These are phyloP conservation scores for Latrodectus elegans DNA, from an alignment of 2,888 invertebrate species.

Conservation along the genomic window DNA sequence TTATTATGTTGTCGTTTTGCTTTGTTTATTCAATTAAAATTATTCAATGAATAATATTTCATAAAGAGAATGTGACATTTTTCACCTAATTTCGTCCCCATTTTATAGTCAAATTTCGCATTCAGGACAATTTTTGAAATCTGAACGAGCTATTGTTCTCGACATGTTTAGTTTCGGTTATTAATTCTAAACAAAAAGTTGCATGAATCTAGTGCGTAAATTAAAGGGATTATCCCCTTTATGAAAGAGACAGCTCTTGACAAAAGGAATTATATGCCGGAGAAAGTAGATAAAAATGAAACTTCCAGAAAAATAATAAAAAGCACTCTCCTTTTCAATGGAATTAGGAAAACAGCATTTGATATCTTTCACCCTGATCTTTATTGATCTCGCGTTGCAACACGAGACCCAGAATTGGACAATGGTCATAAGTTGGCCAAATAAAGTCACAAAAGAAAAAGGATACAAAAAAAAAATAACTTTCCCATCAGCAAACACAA, in stretches of 20 bases:
- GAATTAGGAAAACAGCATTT: conserved; percentile 18
- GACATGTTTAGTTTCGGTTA: no score
- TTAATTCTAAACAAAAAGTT: not conserved
- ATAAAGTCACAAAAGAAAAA: conserved; percentile 23
- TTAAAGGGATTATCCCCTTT: not conserved
- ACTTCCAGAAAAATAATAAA: conserved; percentile 7
- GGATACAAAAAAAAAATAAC: not conserved
- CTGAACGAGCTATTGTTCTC: no score
- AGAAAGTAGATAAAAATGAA: not conserved
- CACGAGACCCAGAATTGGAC: conserved; percentile 39
- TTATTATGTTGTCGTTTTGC: no score
- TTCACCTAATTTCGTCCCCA: no score
- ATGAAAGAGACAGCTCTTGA: not conserved
- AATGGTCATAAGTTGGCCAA: conserved; percentile 62
- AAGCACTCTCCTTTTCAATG: conserved; percentile 16
- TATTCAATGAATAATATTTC: no score
- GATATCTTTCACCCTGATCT: conserved; percentile 52
- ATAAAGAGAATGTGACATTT: no score
- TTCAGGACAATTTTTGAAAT: no score
- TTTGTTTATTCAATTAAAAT: no score
- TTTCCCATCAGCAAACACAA: not conserved
- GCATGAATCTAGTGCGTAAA: not conserved
- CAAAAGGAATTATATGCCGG: not conserved
- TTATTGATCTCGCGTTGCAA: conserved; percentile 46
- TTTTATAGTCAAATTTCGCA: no score